Evolutionary conservation across 2,113 vertebrate species (phyloP).

Genomic region (Sturnira hondurensis): DNA sequence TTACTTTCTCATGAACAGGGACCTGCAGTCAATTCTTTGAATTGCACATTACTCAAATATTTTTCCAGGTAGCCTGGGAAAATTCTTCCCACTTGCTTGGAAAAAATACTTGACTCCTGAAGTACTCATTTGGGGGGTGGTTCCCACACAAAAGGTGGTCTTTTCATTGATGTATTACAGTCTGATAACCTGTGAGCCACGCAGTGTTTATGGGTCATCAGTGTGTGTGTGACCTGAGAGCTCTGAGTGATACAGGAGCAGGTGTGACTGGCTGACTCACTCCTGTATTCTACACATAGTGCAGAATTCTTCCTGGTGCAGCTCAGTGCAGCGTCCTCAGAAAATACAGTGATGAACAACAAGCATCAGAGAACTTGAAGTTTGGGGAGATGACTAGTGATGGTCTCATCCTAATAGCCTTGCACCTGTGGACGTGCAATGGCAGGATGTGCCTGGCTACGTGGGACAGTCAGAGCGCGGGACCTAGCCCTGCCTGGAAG

Average conservation of each 20-base stretch:
- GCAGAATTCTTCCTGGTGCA: background rate
- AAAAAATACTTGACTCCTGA: background rate
- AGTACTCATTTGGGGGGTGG: background rate
- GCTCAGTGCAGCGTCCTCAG: background rate
- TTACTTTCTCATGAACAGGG: background rate
- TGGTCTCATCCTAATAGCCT: background rate
- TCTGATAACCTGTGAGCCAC: background rate
- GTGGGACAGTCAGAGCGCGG: background rate
- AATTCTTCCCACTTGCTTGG: background rate
- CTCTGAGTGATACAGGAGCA: background rate
- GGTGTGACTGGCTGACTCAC: background rate
- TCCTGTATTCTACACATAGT: background rate
- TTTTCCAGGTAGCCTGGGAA: background rate
- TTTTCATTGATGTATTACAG: background rate
- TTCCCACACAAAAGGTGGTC: background rate
- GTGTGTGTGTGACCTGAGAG: background rate
- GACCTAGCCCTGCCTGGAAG: background rate
- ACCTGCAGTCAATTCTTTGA: background rate
- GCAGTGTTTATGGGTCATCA: background rate
- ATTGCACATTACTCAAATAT: background rate
- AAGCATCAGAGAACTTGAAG: background rate
- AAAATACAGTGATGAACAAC: background rate
- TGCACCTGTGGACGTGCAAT: background rate
- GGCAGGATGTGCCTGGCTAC: background rate
- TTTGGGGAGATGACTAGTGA: background rate